Evolutionary conservation across 2,113 vertebrate genomes (phyloP).

Genomic region (Malurus alboscapulatus): DNA sequence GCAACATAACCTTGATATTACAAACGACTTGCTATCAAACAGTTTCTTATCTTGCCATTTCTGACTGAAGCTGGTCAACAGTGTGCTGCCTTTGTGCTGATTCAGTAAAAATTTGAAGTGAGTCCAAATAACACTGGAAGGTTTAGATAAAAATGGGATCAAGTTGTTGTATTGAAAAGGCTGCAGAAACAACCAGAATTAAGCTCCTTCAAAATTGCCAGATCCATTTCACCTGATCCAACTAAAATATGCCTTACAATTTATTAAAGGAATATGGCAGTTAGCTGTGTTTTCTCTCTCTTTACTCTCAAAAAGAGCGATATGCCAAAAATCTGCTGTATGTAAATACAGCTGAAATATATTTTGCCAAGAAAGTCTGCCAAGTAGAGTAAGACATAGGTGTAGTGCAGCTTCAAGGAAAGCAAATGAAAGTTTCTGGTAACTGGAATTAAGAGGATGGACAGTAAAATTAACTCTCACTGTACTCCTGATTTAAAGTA

Average conservation of each 20-base stretch:
- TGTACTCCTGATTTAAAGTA: not conserved
- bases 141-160: not conserved
- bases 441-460: not conserved
- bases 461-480: not conserved
- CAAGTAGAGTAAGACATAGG: not conserved
- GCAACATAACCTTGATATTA: not conserved
- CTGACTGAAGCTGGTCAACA: not conserved
- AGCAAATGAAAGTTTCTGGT: not conserved
- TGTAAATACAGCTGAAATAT: not conserved
- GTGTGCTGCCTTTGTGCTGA: not conserved
- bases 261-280: not conserved
- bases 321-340: not conserved
- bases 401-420: not conserved
- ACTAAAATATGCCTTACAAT: not conserved
- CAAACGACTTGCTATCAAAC: not conserved
- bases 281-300: not conserved
- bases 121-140: not conserved
- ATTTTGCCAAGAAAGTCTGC: not conserved
- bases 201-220: not conserved
- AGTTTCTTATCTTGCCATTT: not conserved
- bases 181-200: not conserved
- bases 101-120: not conserved
- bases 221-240: not conserved
- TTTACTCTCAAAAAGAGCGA: not conserved
- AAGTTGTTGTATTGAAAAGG: not conserved